A percentile compares a stretch with the other conserved stretches of the same genome.
Conservation (phyloP, 2,797 vertebrate species). For the Pelochelys cantorii region DNA sequence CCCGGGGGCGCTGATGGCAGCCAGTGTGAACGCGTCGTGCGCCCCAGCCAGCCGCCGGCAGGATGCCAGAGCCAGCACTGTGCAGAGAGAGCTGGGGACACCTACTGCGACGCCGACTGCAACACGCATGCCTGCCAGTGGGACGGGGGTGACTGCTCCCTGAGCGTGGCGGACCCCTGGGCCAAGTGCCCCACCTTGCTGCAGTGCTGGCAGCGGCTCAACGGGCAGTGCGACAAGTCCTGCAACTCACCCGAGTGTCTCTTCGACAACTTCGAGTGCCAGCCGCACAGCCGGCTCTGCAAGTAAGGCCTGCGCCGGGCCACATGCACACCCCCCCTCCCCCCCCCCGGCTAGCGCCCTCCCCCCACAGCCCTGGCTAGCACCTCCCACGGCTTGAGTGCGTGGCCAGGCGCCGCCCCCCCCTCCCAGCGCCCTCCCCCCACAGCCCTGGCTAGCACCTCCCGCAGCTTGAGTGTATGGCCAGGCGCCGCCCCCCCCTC, state of each 20-base stretch:
- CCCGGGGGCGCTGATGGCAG: constrained; percentile 78
- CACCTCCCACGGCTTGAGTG: too few relatives aligned
- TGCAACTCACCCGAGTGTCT: constrained; percentile 91
- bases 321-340: rapidly evolving
- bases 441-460: too few relatives aligned
- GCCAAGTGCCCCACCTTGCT: constrained; percentile 84
- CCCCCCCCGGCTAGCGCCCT: not conserved
- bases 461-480: too few relatives aligned
- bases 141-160: constrained; percentile 94
- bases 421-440: too few relatives aligned
- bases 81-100: constrained; percentile 79
- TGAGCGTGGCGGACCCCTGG: constrained; percentile 89
- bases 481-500: too few relatives aligned
- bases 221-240: constrained; percentile 89
- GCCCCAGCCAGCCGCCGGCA: constrained; percentile 64
- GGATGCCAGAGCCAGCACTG: constrained; percentile 81
- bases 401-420: too few relatives aligned
- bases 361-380: not conserved
- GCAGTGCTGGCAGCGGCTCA: constrained; percentile 90
- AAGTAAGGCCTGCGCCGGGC: constrained; percentile 83
- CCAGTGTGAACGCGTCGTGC: constrained; percentile 77
- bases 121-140: constrained; percentile 91
- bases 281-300: constrained; percentile 80
- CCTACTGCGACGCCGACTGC: constrained; percentile 89
- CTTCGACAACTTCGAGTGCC: constrained; percentile 91